phyloP scores from a whole-genome alignment of 2,888 invertebrate genomes.

The Cyaniris semiargus region DNA sequence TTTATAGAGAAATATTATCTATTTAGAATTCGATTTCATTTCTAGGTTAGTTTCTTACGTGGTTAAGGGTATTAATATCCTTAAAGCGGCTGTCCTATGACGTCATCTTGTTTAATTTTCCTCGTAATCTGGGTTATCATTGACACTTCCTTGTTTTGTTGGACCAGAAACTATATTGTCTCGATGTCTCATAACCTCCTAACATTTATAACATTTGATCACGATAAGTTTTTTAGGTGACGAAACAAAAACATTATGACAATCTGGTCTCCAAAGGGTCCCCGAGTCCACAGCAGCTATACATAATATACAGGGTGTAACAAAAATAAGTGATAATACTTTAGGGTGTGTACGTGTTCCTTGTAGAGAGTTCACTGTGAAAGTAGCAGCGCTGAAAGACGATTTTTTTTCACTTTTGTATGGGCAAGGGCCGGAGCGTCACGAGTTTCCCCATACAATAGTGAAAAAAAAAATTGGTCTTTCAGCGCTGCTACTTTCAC shows the following conservation, averaged over 20 bases:
- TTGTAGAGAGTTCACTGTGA: too few relatives aligned
- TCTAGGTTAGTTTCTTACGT: background rate
- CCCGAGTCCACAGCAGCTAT: too few relatives aligned
- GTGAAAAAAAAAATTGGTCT: too few relatives aligned
- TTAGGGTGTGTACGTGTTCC: too few relatives aligned
- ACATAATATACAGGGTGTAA: too few relatives aligned
- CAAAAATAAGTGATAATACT: too few relatives aligned
- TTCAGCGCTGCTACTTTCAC: too few relatives aligned
- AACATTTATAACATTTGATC: background rate
- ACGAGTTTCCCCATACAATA: too few relatives aligned
- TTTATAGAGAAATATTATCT: background rate
- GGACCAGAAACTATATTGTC: background rate
- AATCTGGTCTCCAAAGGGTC: background rate
- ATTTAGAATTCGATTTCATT: background rate
- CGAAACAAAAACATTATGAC: background rate
- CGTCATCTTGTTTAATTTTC: conserved; percentile 16
- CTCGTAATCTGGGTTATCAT: conserved; percentile 22
- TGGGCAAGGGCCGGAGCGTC: too few relatives aligned
- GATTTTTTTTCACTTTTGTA: too few relatives aligned
- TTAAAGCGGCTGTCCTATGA: background rate
- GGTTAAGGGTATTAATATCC: background rate
- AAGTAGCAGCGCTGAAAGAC: too few relatives aligned
- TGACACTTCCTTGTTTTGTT: conserved; percentile 17
- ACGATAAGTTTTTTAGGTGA: background rate
- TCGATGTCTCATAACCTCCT: background rate